These are phyloP conservation scores for Drosophila truncata DNA, from an alignment of 1,140 invertebrate genomes.

Conservation along the genomic window DNA sequence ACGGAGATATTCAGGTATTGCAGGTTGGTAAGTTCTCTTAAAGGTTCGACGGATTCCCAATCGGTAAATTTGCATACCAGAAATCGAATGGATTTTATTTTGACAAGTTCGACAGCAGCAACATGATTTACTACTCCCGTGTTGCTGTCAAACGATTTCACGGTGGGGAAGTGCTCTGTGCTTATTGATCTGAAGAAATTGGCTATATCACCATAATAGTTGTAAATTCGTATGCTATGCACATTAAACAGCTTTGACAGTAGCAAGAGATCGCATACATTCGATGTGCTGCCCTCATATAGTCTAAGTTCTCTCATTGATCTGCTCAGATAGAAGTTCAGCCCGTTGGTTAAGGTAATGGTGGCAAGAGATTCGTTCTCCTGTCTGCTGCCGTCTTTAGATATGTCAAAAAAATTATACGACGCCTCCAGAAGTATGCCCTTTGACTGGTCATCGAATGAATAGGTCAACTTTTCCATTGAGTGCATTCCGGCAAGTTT, in stretches of 20 bases:
- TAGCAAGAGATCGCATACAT: background rate
- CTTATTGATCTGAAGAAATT: background rate
- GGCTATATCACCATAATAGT: background rate
- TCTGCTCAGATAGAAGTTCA: background rate
- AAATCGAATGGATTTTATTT: background rate
- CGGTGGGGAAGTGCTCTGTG: background rate
- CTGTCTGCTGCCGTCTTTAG: background rate
- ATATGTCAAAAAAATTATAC: background rate
- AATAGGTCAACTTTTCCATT: background rate
- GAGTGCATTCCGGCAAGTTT: background rate
- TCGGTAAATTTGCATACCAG: background rate
- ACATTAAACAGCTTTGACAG: background rate
- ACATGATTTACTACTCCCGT: background rate
- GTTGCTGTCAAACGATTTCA: background rate
- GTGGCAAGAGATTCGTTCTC: background rate
- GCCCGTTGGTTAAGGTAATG: background rate
- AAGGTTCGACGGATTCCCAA: background rate
- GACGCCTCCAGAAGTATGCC: background rate
- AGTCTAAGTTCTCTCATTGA: background rate
- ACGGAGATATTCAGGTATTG: background rate
- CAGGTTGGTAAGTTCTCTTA: background rate
- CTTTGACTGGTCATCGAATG: background rate
- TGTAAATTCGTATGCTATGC: background rate
- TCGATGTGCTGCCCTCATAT: background rate
- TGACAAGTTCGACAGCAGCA: background rate